Evolutionary conservation across 2,797 vertebrate species (phyloP), one percentile per base, ranked within the genome.

Genomic region (Schizopygopsis pylzovi): DNA sequence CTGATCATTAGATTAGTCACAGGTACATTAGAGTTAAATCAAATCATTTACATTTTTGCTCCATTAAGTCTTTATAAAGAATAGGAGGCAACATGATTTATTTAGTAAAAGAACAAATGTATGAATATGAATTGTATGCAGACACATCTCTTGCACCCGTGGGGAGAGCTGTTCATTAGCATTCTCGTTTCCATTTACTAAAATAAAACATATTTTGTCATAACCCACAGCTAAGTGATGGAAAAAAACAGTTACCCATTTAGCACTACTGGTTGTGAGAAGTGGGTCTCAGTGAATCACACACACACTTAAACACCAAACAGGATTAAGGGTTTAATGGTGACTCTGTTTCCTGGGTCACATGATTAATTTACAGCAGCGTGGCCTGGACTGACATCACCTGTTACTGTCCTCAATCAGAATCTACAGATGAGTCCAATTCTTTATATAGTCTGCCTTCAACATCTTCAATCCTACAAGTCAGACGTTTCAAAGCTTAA

Each of bases 321-420:
- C 84, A 63, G 89, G 93, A 92, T 94, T 92, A 92, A 52, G 86
- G 87, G 83, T 73, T 81, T 65, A 78, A 80, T 88, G 81, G 77
- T 91, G 88, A 88, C 85, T 76, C 25, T 1, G 56, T 65, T 79
- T 67, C 82, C 78, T 72, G 4, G 72, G 85, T 89, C 83, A 87
- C 20, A 16, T 52, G 56, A 78, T 75, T 87, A 88, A 88, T 91
- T 87, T 86, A 67, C 59, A 78, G 89, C 43, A 28, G 4, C 7
- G 2, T 16, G 75, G 75, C 84, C 33, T 85, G 85, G 39, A 85
- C 85, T 85, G n/a, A 84, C 83, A 78, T 28, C 54, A 45, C 65
- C 85, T 84, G 25, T 6, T 45, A 10, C 22, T 63, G 68, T 83
- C 72, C 83, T 61, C n/a, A 79, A 18, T 61, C 52, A 43, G 37